A percentile compares a stretch with the other conserved stretches of the same genome.
Evolutionary conservation across 2,113 vertebrate genomes (phyloP).

Genomic region (Eira barbara): DNA sequence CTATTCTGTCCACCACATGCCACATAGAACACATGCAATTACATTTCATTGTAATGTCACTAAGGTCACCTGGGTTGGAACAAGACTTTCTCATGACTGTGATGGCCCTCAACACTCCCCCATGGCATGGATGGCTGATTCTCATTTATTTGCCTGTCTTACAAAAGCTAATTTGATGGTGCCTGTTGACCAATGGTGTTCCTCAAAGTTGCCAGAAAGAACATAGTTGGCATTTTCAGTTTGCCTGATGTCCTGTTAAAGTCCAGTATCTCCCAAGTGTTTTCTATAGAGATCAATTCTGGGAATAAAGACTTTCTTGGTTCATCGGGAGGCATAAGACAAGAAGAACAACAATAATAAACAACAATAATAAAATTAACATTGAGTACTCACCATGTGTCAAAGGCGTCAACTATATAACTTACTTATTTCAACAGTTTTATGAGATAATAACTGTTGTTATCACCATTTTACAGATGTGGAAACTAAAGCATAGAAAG

Average conservation of each 20-base stretch:
- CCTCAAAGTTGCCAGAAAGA: background rate
- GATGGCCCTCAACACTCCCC: too few relatives aligned
- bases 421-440: background rate
- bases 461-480: background rate
- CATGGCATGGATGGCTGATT: background rate
- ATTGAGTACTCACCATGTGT: background rate
- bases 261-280: background rate
- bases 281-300: background rate
- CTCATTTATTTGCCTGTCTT: background rate
- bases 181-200: background rate
- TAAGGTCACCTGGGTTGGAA: background rate
- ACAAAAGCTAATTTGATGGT: background rate
- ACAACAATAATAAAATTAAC: background rate
- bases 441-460: background rate
- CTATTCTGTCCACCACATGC: background rate
- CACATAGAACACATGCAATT: background rate
- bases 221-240: slow-evolving; percentile 25
- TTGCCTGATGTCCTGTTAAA: background rate
- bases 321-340: background rate
- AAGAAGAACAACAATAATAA: background rate
- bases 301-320: background rate
- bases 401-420: background rate
- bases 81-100: background rate
- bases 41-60: background rate
- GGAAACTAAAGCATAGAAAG: background rate